phyloP scores from a whole-genome alignment of 2,113 vertebrate species.

The Dolichallabes microphthalmus region DNA sequence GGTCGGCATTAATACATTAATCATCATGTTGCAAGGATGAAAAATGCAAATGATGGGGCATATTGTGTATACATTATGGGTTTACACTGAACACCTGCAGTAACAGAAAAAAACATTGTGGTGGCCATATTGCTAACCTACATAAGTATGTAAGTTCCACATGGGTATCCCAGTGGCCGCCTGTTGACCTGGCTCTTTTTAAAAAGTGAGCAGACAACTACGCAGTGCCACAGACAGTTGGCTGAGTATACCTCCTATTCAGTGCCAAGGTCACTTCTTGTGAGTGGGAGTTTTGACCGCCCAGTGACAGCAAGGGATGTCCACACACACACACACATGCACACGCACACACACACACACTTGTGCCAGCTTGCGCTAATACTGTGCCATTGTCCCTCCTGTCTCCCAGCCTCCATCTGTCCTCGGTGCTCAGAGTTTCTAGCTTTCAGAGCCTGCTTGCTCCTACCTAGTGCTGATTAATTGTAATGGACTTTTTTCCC shows the following conservation, averaged over 20 bases:
- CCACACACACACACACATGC: constrained; percentile 45
- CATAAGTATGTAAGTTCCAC: constrained; percentile 51
- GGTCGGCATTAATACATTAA: constrained; percentile 10
- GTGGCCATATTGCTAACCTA: constrained; percentile 55
- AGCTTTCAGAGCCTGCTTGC: neutral
- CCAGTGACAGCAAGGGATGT: constrained; percentile 51
- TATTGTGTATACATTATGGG: constrained; percentile 19
- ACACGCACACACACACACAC: constrained; percentile 56
- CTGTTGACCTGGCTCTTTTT: constrained; percentile 58
- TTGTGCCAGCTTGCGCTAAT: constrained; percentile 64
- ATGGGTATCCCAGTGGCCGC: constrained; percentile 45
- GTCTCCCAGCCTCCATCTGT: constrained; percentile 80
- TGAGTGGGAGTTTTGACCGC: constrained; percentile 56
- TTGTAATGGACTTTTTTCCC: neutral
- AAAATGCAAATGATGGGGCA: constrained; percentile 23
- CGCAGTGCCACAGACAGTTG: constrained; percentile 66
- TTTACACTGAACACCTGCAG: constrained; percentile 51
- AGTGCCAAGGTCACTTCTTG: constrained; percentile 73
- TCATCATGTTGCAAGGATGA: neutral
- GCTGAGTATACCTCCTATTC: constrained; percentile 64
- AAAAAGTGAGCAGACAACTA: constrained; percentile 61
- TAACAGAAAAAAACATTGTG: constrained; percentile 37
- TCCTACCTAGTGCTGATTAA: constrained; percentile 29
- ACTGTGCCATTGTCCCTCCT: constrained; percentile 75
- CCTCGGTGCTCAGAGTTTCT: constrained; percentile 57